Evolutionary conservation across 2,888 invertebrate species (phyloP), one percentile per base, ranked within the genome.

Genomic region (Malthinus seriepunctatus): DNA sequence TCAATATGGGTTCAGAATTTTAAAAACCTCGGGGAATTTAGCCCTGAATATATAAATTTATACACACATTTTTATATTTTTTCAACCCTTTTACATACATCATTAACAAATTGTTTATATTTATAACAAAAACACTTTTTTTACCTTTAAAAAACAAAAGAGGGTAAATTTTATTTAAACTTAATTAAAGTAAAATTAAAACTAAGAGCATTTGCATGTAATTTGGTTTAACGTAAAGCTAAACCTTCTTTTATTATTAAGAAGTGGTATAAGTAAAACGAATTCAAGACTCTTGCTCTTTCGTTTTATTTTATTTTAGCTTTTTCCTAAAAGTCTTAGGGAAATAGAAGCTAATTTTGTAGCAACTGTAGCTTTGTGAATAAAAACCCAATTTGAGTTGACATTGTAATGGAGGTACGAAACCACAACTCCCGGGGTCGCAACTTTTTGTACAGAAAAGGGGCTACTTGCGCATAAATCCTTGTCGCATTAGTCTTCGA

Each of bases 401-500:
- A 63, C 60, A 60, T 51, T 49, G 63, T 64, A 63, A 63, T 63
- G 63, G 62, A 58, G 51, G 60, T 60, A 58, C 60, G 51, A 57
- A 61, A 56, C 57, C 58, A 55, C 57, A 60, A 23, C 23, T 56
- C 56, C 46, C 53, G 44, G 47, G 42, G 51, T 57, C 51, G 47
- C 52, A 56, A 50, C 49, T 64, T 64, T 64, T 63, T 58, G 55
- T 64, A 65, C 65, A 66, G 56, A 58, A 66, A 66, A 64, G 59
- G 63, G 65, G 63, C 62, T 58, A 64, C 63, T 66, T 63, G 56
- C 63, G 55, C 62, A 66, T 66, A 66, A 64, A 66, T 66, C 65
- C 55, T 56, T 64, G 65, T 66, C 65, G 62, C 64, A 66, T 66
- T 66, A 66, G 62, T 60, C 58, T 54, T 57, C 44, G 51, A 51